Evolutionary conservation across 2,113 vertebrate genomes (phyloP).

Genomic region (Zingel zingel): DNA sequence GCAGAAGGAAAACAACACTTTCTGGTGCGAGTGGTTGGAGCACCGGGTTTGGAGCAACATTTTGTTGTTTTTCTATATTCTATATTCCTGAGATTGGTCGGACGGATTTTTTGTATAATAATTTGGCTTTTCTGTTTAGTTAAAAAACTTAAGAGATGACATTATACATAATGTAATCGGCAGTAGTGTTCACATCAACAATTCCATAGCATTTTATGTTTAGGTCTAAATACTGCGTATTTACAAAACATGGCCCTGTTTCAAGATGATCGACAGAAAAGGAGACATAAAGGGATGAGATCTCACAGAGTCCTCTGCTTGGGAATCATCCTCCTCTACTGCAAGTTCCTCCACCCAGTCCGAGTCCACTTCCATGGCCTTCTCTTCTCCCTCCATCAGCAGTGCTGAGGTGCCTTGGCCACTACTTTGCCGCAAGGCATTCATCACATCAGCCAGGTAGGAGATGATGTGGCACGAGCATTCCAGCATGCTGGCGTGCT

Average conservation of each 20-base stretch:
- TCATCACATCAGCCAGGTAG: conserved; percentile 97
- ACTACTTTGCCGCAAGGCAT: conserved; percentile 91
- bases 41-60: too few species aligned
- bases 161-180: too few species aligned
- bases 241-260: not conserved
- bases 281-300: not conserved
- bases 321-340: conserved; percentile 97
- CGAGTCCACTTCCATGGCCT: conserved; percentile 96
- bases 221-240: not conserved
- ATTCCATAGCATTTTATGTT: not conserved
- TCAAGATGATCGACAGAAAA: not conserved
- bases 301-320: conserved; percentile 96
- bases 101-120: not conserved
- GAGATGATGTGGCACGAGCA: conserved; percentile 97
- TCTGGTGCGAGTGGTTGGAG: not conserved
- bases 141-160: not conserved
- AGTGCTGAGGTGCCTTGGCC: conserved; percentile 93
- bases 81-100: not conserved
- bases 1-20: not conserved
- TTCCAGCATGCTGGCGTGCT: conserved; percentile 96
- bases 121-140: not conserved
- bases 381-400: conserved; percentile 94
- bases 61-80: not conserved
- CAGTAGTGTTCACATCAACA: not conserved
- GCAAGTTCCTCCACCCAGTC: conserved; percentile 99